Evolutionary conservation across 2,113 vertebrate genomes (phyloP), one percentile per base, ranked within the genome.

Genomic region (Philantomba maxwellii): DNA sequence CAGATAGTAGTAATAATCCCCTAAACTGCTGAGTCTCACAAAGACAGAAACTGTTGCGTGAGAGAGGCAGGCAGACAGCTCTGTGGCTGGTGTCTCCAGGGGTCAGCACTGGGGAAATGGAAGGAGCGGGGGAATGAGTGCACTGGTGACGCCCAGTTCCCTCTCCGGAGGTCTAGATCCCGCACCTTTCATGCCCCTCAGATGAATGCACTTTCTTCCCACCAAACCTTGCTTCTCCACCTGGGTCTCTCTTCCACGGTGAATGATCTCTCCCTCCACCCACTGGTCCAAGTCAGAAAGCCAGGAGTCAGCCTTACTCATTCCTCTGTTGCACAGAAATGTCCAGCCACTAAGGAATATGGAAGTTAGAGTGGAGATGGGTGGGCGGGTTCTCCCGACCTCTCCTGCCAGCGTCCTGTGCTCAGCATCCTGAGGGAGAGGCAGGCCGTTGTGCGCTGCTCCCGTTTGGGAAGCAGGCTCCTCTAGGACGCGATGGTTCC

Each of bases 401-500:
- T 55, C 51, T 23, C 30, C 16, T 6, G 7, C n/a, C 64, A 7
- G 0, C n/a, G n/a, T 77, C 11, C 0, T 75, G 57, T 81, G 58
- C 62, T 47, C 5, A 47, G 84, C 13, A 82, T 93, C 55, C 75
- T 16, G 58, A 55, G 45, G 36, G n/a, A 47, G 9, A 58, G 84
- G 21, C 70, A 93, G 51, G 16, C 23, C 55, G 33, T 6, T 23
- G 1, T n/a, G 57, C 45, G 49, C 78, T 64, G n/a, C 80, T 88
- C 47, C 66, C n/a, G 25, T 36, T 51, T 86, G 57, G 73, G 88
- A 95, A 89, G 30, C 39, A 51, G 64, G 30, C 30, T 90, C 36
- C 17, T 97, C 84, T 51, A 85, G 96, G 62, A 89, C 84, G 89
- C 89, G 51, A 39, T 82, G 57, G 11, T 86, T 94, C 43, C 39